A percentile compares a stretch with the other conserved stretches of the same genome.
Conservation (phyloP, 2,888 invertebrate species). For the Sphinx pinastri region DNA sequence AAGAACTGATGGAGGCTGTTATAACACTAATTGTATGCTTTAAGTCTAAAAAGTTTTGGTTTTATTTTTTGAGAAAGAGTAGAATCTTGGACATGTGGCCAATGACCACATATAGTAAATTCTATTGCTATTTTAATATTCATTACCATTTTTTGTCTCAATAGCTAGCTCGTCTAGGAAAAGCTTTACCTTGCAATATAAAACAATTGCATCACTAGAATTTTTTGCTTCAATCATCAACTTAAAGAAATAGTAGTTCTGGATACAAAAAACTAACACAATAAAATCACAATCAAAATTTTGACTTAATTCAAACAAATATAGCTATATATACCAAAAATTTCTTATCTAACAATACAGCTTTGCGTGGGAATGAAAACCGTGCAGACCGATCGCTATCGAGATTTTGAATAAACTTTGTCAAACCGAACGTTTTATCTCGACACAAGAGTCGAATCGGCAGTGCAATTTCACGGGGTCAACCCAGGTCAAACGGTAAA, state of each 20-base stretch:
- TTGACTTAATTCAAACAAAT: not conserved
- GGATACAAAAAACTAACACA: too few species aligned
- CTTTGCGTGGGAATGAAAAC: not conserved
- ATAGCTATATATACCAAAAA: not conserved
- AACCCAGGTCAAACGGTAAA: slow-evolving; percentile 72
- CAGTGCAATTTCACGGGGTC: slow-evolving; percentile 59
- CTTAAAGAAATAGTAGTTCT: too few species aligned
- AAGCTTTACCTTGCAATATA: too few species aligned
- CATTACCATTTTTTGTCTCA: too few species aligned
- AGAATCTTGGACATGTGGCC: not conserved
- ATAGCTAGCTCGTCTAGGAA: too few species aligned
- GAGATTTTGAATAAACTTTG: slow-evolving; percentile 13
- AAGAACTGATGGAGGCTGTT: slow-evolving; percentile 26
- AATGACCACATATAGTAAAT: too few species aligned
- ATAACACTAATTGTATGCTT: slow-evolving; percentile 25
- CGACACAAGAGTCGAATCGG: not conserved
- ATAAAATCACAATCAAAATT: too few species aligned
- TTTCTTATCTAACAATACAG: too few species aligned
- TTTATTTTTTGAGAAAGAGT: slow-evolving; percentile 12
- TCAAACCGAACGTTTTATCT: slow-evolving; percentile 18
- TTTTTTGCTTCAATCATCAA: too few species aligned
- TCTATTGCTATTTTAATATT: too few species aligned
- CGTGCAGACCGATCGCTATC: not conserved
- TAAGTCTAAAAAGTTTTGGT: slow-evolving; percentile 14
- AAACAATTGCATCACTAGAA: too few species aligned